A percentile compares a stretch with the other conserved stretches of the same genome.
Evolutionary conservation across 1,140 invertebrate species (phyloP).

Genomic region (Schlechtendalia chinensis): DNA sequence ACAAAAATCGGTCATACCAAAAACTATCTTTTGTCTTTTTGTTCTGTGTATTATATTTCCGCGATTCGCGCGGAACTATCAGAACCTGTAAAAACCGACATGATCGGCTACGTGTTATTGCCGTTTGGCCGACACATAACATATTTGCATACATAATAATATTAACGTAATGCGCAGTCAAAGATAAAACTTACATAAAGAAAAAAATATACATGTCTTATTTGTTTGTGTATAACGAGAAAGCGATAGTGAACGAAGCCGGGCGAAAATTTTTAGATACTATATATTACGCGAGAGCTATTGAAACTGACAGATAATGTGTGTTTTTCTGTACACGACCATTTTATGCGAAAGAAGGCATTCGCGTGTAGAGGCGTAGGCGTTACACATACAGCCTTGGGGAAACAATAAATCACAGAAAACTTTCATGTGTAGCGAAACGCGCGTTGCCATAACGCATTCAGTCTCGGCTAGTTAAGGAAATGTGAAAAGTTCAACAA

Average conservation of each 20-base stretch:
- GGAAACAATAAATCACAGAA: slow-evolving; percentile 33
- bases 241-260: slow-evolving; percentile 5
- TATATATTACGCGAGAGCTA: slow-evolving; percentile 8
- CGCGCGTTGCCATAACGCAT: background rate
- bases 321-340: slow-evolving; percentile 27
- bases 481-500: slow-evolving; percentile 15
- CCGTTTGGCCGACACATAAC: too few relatives aligned
- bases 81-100: too few relatives aligned
- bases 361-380: slow-evolving; percentile 18
- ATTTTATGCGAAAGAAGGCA: slow-evolving; percentile 9
- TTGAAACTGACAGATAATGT: slow-evolving; percentile 35
- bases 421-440: slow-evolving; percentile 4
- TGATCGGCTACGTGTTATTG: too few relatives aligned
- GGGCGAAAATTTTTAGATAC: background rate
- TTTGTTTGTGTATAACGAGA: background rate
- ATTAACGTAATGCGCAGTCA: too few relatives aligned
- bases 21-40: too few relatives aligned
- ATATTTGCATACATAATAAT: too few relatives aligned
- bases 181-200: too few relatives aligned
- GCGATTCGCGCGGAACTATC: too few relatives aligned
- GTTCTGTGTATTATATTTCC: too few relatives aligned
- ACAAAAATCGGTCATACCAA: too few relatives aligned
- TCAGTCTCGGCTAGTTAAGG: slow-evolving; percentile 4
- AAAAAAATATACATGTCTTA: background rate
- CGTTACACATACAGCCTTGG: background rate